These are phyloP conservation scores for Drosophila merina DNA, from an alignment of 2,888 invertebrate species.

Conservation along the genomic window DNA sequence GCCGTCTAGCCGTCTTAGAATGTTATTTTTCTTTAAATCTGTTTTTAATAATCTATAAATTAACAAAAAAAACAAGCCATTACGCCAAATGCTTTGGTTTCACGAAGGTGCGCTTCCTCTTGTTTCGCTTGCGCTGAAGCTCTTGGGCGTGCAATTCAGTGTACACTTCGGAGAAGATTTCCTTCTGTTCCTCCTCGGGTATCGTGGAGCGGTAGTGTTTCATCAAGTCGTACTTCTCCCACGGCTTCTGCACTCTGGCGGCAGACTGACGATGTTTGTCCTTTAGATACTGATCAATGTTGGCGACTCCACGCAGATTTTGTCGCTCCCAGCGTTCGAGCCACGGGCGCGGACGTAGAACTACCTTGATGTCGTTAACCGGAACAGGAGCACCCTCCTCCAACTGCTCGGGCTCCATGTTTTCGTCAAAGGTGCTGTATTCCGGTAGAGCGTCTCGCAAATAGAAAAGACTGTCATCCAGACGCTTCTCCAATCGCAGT, in stretches of 20 bases:
- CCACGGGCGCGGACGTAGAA: constrained; percentile 94
- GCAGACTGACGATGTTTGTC: constrained; percentile 85
- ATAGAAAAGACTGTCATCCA: constrained; percentile 95
- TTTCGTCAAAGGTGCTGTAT: constrained; percentile 95
- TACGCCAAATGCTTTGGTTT: constrained; percentile 86
- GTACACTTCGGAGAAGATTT: constrained; percentile 93
- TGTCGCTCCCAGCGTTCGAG: constrained; percentile 93
- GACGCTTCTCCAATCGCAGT: constrained; percentile 94
- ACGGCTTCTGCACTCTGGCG: constrained; percentile 88
- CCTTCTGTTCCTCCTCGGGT: constrained; percentile 93
- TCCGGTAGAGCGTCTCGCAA: constrained; percentile 95
- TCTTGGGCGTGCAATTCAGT: constrained; percentile 90
- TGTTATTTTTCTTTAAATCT: constrained; percentile 14
- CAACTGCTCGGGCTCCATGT: constrained; percentile 93
- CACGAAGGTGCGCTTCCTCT: constrained; percentile 86
- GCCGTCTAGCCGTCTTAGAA: too few relatives aligned
- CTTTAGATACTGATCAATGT: constrained; percentile 86
- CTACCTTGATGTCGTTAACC: constrained; percentile 90
- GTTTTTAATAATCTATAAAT: constrained; percentile 54
- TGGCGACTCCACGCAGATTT: constrained; percentile 89
- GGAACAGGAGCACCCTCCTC: constrained; percentile 92
- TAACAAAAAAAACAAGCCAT: constrained; percentile 43
- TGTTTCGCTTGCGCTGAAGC: constrained; percentile 86
- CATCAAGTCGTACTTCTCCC: constrained; percentile 97
- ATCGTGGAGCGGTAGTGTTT: constrained; percentile 94